Conservation (phyloP, 2,888 invertebrate genomes). For the Parnassius glacialis region DNA sequence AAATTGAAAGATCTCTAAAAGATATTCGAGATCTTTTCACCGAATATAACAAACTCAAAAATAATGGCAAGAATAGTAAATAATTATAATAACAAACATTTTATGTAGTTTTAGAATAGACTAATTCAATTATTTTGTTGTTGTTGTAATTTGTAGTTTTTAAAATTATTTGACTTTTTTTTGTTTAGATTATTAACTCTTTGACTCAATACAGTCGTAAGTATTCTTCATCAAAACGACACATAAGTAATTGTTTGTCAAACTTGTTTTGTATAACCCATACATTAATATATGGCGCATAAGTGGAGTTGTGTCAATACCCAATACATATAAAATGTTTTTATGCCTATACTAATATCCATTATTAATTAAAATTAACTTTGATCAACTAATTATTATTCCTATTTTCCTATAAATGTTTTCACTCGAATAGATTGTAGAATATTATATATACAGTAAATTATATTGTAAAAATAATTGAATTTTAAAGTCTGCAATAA, state of each 20-base stretch:
- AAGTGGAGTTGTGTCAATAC: too few relatives aligned
- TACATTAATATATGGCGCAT: too few relatives aligned
- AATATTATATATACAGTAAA: background rate
- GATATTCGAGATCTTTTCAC: constrained; percentile 87
- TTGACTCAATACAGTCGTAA: constrained; percentile 10
- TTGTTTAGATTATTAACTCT: constrained; percentile 30
- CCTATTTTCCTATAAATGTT: background rate
- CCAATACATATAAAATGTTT: too few relatives aligned
- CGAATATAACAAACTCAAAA: constrained; percentile 77
- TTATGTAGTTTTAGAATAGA: constrained; percentile 33
- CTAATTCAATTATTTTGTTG: constrained; percentile 35
- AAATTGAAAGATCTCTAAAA: constrained; percentile 85
- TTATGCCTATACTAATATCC: too few relatives aligned
- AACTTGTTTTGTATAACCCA: too few relatives aligned
- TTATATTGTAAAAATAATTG: background rate
- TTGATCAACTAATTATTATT: too few relatives aligned
- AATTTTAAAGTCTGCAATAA: background rate
- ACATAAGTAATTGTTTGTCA: too few relatives aligned
- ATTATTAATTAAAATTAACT: too few relatives aligned
- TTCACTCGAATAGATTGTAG: constrained; percentile 2
- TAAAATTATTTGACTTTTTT: constrained; percentile 26
- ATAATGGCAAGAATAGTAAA: constrained; percentile 42
- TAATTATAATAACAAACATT: constrained; percentile 34
- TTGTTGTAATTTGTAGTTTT: constrained; percentile 44
- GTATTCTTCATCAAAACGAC: background rate